Base-by-base conservation (phyloP, 2,797 vertebrate genomes). In the Stomatorhinus walkeri region DNA sequence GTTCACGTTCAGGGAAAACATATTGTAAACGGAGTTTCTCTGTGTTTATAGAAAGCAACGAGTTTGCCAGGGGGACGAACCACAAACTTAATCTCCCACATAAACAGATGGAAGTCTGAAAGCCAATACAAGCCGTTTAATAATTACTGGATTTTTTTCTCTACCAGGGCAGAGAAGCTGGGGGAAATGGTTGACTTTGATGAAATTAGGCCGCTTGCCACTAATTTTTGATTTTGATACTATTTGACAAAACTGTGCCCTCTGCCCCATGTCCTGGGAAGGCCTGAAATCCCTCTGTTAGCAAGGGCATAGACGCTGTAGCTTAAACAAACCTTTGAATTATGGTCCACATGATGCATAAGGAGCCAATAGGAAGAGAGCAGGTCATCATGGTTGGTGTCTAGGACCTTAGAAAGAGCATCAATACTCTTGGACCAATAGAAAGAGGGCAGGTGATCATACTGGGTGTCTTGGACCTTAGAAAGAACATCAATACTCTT, bases 1-100 rank as follows among this genome's bases (percentile, higher is more conserved):
- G 91, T 93, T 94, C 94, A 91, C 91, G 93, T 93, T 94, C 92
- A 93, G 19, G 46, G 68, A 85, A 91, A 93, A 91, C 85, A 91
- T 91, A 92, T 24, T 79, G 49, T 28, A 54, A 87, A 43, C 54
- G 19, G 46, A 12, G 36, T 32, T 32, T 49, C 64, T n/a, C 43
- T 40, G 72, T 89, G 68, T 56, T 87, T 87, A 87, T 91, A 76
- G 68, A 89, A 89, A 86, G 43, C 90, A 89, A 87, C 72, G 24
- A 54, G 89, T 87, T 46, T 16, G 19, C 51, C 87, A 90, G n/a
- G n/a, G 32, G 68, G 49, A n/a, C 22, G 12, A 24, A 32, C 22
- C 83, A 89, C 52, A 64, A 91, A 91, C 88, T 88, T 89, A 56
- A 91, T 92, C 89, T 92, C 81, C 89, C 72, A 87, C 14, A 90